Conservation (phyloP, 1,140 invertebrate species). For the Mamestra configurata region DNA sequence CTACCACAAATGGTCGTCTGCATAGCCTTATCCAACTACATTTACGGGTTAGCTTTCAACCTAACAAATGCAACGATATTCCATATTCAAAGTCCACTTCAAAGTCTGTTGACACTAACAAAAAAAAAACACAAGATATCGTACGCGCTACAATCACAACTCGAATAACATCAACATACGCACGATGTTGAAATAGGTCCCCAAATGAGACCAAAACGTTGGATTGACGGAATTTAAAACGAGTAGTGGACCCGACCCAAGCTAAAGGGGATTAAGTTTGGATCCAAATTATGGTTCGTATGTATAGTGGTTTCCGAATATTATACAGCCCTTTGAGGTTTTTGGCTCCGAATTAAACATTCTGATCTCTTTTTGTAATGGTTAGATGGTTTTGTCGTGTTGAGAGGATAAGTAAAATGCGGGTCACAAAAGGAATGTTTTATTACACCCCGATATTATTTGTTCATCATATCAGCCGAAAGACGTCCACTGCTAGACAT, state of each 20-base stretch:
- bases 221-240: slow-evolving; percentile 25
- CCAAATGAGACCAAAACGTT: background rate
- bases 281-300: background rate
- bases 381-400: background rate
- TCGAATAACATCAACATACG: background rate
- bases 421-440: too few species aligned
- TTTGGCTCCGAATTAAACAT: slow-evolving; percentile 1
- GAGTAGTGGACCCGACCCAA: background rate
- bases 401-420: background rate
- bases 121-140: background rate
- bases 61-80: too few species aligned
- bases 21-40: too few species aligned
- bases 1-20: too few species aligned
- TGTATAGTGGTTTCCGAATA: slow-evolving; percentile 5
- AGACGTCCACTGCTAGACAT: too few species aligned
- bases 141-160: background rate
- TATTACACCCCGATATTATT: too few species aligned
- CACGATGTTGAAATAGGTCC: background rate
- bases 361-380: background rate
- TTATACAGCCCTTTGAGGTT: slow-evolving; percentile 10
- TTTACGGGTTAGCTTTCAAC: too few species aligned
- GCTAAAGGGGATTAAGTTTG: slow-evolving; percentile 2
- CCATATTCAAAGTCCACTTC: too few species aligned
- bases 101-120: too few species aligned
- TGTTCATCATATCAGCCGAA: too few species aligned